Base-by-base conservation (phyloP, 2,888 invertebrate genomes). In the Dusona sp. region DNA sequence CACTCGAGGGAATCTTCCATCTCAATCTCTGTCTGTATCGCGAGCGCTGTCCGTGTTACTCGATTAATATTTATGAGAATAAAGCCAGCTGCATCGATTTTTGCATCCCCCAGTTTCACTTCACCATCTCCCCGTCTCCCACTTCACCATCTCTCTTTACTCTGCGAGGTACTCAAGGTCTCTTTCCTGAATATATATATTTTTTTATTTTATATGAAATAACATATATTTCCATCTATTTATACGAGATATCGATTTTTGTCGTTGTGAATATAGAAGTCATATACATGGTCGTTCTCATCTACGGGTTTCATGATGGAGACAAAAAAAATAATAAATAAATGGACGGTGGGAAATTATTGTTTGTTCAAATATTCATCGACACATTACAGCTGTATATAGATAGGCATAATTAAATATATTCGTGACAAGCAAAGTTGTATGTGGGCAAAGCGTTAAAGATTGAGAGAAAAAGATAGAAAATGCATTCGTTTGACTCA, bases 41-140 rank as follows among this genome's bases (percentile, higher is more conserved):
- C 25, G 57, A 82, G 73, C 51, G 38, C 48, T 36, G 19, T 74
- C 48, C 33, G 70, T 81, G 64, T 54, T 57, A 72, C 82, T 83
- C 87, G 82, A 91, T 92, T 90, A 92, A 92, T 92, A 92, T 92
- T 92, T 91, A 92, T 92, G 90, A 91, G 90, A 89, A 89, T 90
- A 89, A 89, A 89, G 87, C 85, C 88, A 81, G 88, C 87, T 87
- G 88, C 88, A 87, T 85, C 87, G 85, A 88, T 89, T 89, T 74
- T 87, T 74, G 77, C 81, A 82, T 72, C 75, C 74, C 74, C 79
- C 48, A n/a, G n/a, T n/a, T n/a, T n/a, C n/a, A n/a, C n/a, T n/a
- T 80, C 48, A 48, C 38, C 61, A 11, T 25, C 19, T 6, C 16
- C 51, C 22, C 25, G 42, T n/a, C n/a, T n/a, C n/a, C n/a, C 51